These are phyloP conservation scores for Pampus argenteus DNA, from an alignment of 2,797 vertebrate genomes.

Conservation along the genomic window DNA sequence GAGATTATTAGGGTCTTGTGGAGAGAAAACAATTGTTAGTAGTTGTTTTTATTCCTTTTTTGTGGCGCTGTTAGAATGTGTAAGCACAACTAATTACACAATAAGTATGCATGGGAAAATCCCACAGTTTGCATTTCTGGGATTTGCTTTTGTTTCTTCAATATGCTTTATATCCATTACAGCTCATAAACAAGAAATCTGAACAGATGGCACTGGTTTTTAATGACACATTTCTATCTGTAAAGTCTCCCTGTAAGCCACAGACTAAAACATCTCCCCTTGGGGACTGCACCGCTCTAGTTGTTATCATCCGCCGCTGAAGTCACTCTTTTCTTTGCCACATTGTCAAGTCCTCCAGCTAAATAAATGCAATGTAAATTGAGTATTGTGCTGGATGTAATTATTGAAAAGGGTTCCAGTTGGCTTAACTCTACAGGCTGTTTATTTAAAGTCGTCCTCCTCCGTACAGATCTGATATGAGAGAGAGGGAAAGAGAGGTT, in stretches of 20 bases:
- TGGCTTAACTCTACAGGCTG: slow-evolving; percentile 72
- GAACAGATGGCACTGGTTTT: slow-evolving; percentile 81
- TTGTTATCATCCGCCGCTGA: slow-evolving; percentile 77
- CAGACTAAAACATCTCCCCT: slow-evolving; percentile 72
- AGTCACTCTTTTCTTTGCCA: slow-evolving; percentile 73
- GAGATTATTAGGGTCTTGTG: slow-evolving; percentile 52
- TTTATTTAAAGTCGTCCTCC: slow-evolving; percentile 77
- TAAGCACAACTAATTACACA: slow-evolving; percentile 73
- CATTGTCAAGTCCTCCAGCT: slow-evolving; percentile 72
- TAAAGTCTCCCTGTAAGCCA: slow-evolving; percentile 75
- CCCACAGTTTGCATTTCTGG: slow-evolving; percentile 67
- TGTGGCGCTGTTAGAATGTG: slow-evolving; percentile 53
- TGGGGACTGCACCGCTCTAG: slow-evolving; percentile 65
- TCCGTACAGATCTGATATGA: slow-evolving; percentile 67
- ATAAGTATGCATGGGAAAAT: slow-evolving; percentile 56
- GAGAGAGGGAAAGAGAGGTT: slow-evolving; percentile 49
- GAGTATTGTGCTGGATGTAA: slow-evolving; percentile 75
- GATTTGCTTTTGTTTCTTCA: slow-evolving; percentile 63
- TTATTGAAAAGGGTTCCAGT: slow-evolving; percentile 79
- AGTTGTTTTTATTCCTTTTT: slow-evolving; percentile 37
- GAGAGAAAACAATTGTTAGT: slow-evolving; percentile 64
- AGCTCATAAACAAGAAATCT: slow-evolving; percentile 68
- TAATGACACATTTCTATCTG: slow-evolving; percentile 83
- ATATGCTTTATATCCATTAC: slow-evolving; percentile 57
- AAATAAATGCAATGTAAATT: slow-evolving; percentile 77